phyloP scores from a whole-genome alignment of 2,797 vertebrate genomes.

The Anisognathus igniventris region DNA sequence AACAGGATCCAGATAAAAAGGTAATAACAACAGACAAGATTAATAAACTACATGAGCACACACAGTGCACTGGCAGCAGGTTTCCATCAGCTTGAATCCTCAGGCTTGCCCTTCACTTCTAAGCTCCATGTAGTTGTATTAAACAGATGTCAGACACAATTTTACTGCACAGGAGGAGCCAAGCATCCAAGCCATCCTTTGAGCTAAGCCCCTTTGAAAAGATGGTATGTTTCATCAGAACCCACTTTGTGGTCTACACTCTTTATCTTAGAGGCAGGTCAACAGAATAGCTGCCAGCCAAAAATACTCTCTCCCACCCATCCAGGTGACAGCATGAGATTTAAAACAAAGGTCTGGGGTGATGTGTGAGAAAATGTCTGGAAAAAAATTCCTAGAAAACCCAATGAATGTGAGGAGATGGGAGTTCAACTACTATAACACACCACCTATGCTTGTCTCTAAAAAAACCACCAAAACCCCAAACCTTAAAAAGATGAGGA shows the following conservation, averaged over 20 bases:
- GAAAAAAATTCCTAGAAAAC: neutral
- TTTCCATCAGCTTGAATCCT: slow-evolving; percentile 52
- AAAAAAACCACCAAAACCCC: neutral
- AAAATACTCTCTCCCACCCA: neutral
- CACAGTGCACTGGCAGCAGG: slow-evolving; percentile 9
- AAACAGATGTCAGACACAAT: slow-evolving; percentile 67
- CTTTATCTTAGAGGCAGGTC: neutral
- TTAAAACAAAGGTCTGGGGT: neutral
- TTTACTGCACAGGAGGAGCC: slow-evolving; percentile 44
- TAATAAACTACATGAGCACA: slow-evolving; percentile 72
- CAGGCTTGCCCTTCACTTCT: slow-evolving; percentile 39
- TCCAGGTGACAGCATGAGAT: neutral
- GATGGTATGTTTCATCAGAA: neutral
- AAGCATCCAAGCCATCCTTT: slow-evolving; percentile 14
- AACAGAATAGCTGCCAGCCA: neutral
- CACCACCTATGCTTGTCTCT: neutral
- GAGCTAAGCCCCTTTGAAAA: neutral
- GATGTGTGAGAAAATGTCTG: neutral
- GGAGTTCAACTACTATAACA: neutral
- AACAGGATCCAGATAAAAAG: slow-evolving; percentile 80
- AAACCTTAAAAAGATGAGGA: neutral
- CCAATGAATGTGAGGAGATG: neutral
- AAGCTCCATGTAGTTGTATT: slow-evolving; percentile 45
- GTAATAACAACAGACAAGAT: slow-evolving; percentile 81
- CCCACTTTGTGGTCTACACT: neutral